phyloP scores from a whole-genome alignment of 1,140 invertebrate genomes.

The Pinna nobilis region DNA sequence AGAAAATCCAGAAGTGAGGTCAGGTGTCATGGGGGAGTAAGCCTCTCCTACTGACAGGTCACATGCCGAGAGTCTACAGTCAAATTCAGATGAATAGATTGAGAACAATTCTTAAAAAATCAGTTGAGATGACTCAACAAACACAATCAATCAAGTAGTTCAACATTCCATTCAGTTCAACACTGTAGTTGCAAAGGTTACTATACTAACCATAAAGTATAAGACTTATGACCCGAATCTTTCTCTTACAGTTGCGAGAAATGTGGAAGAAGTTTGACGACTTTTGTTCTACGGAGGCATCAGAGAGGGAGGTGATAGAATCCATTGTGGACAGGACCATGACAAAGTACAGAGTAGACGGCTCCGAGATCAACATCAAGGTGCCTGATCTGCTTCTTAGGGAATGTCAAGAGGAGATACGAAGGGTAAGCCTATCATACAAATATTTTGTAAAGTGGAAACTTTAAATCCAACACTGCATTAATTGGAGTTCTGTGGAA shows the following conservation, averaged over 20 bases:
- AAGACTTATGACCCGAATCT: neutral
- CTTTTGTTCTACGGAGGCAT: slow-evolving; percentile 44
- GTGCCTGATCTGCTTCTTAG: slow-evolving; percentile 65
- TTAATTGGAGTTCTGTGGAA: no score
- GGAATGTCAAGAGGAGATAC: slow-evolving; percentile 67
- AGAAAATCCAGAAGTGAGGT: no score
- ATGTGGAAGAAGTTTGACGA: slow-evolving; percentile 63
- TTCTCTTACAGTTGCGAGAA: slow-evolving; percentile 51
- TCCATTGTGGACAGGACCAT: slow-evolving; percentile 60
- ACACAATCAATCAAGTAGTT: neutral
- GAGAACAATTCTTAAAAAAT: neutral
- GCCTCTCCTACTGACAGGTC: neutral
- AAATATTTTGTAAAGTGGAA: no score
- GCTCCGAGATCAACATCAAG: slow-evolving; percentile 58
- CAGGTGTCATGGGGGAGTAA: no score
- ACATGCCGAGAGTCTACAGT: no score
- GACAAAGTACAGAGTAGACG: slow-evolving; percentile 57
- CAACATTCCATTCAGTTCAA: neutral
- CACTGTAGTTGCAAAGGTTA: neutral
- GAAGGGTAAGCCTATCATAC: slow-evolving; percentile 49
- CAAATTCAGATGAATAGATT: neutral
- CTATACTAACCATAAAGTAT: neutral
- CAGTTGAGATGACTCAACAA: neutral
- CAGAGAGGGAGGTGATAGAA: slow-evolving; percentile 59
- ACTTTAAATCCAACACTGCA: no score